These are phyloP conservation scores for Vulpes lagopus DNA, from an alignment of 2,113 vertebrate genomes.

Conservation along the genomic window DNA sequence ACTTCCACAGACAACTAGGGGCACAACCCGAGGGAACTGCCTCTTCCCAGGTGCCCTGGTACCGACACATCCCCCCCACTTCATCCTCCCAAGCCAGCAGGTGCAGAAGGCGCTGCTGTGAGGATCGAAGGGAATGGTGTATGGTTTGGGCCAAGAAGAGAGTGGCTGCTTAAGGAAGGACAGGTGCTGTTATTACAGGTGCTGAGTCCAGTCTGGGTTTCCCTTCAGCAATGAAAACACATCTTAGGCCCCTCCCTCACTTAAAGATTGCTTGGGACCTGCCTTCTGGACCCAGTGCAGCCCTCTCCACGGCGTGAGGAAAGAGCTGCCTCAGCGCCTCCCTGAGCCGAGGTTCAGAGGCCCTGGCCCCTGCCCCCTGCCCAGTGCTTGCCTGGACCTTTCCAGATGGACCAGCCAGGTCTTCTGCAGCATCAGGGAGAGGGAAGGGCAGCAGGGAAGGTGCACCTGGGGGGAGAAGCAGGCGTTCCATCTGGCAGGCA, in stretches of 20 bases:
- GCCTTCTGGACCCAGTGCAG: neutral
- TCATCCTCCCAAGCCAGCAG: neutral
- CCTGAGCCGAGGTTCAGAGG: neutral
- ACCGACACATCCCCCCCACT: neutral
- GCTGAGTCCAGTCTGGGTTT: neutral
- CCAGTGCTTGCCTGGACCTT: neutral
- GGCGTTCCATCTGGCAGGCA: conserved; percentile 46
- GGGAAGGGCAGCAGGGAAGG: neutral
- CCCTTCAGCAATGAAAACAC: neutral
- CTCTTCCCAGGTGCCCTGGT: neutral
- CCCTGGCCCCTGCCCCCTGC: neutral
- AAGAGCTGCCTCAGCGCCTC: neutral
- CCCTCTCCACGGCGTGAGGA: neutral
- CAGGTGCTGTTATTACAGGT: neutral
- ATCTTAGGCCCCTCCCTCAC: neutral
- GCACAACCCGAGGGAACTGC: neutral
- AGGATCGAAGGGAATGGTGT: neutral
- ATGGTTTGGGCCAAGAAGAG: neutral
- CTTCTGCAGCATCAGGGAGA: neutral
- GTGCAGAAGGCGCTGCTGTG: neutral
- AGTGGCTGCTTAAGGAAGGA: neutral
- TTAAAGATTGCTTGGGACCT: neutral
- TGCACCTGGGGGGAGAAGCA: conserved; percentile 8
- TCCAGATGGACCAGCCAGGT: neutral
- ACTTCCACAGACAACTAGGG: neutral